Evolutionary conservation across 2,113 vertebrate genomes (phyloP).

Genomic region (Gallinago jamesoni): DNA sequence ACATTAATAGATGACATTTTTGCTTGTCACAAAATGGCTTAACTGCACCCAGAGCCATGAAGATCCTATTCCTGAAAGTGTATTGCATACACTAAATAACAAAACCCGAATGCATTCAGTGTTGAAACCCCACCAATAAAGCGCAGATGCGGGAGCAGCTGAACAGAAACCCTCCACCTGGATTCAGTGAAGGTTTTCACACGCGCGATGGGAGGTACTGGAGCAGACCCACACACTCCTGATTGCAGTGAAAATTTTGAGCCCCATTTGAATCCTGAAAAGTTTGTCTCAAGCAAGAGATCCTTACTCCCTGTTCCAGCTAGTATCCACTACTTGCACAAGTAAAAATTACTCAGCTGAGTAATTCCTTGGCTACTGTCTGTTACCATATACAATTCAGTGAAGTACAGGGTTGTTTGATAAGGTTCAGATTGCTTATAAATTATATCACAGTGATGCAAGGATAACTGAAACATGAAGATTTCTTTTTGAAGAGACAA

Average conservation of each 20-base stretch:
- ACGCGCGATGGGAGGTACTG: accelerated
- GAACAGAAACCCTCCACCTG: not conserved
- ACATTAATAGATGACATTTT: not conserved
- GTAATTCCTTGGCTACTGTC: accelerated
- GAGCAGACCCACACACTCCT: not conserved
- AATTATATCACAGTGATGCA: not conserved
- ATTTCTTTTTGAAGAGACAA: not conserved
- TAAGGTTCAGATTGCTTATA: not conserved
- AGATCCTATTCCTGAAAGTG: not conserved
- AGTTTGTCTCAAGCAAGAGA: not conserved
- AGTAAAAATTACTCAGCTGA: not conserved
- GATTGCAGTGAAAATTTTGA: not conserved
- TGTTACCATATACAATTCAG: not conserved
- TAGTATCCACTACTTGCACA: not conserved
- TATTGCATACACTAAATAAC: not conserved
- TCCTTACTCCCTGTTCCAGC: not conserved
- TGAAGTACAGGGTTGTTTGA: not conserved
- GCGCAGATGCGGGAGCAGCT: not conserved
- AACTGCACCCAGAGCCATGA: not conserved
- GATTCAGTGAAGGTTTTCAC: not conserved
- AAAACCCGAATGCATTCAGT: not conserved
- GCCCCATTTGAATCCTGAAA: not conserved
- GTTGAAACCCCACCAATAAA: accelerated
- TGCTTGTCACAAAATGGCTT: not conserved
- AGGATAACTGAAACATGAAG: not conserved